A percentile compares a stretch with the other conserved stretches of the same genome.
phyloP scores from a whole-genome alignment of 2,797 vertebrate species.

The Cygnus olor region DNA sequence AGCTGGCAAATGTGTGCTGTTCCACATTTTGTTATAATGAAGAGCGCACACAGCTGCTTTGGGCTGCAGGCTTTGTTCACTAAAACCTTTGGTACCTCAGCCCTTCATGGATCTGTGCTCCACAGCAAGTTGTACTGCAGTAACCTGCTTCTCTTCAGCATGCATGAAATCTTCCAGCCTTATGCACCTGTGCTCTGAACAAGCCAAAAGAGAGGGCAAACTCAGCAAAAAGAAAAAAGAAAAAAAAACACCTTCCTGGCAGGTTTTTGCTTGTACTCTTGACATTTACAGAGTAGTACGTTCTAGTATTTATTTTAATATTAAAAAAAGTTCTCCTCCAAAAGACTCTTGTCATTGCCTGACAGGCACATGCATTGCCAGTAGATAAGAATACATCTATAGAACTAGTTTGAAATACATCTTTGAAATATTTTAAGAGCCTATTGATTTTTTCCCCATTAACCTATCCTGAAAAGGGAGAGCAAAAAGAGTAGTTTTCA shows the following conservation, averaged over 20 bases:
- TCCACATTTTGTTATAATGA: not conserved
- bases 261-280: conserved; percentile 38
- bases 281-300: not conserved
- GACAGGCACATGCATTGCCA: not conserved
- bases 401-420: conserved; percentile 31
- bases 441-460: conserved; percentile 39
- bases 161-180: not conserved
- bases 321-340: not conserved
- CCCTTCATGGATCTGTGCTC: not conserved
- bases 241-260: not conserved
- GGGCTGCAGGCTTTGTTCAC: not conserved
- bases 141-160: not conserved
- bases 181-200: conserved; percentile 46
- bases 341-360: conserved; percentile 6
- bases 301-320: conserved; percentile 46
- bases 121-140: not conserved
- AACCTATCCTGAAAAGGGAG: conserved; percentile 15
- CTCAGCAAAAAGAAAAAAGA: not conserved
- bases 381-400: not conserved
- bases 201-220: not conserved
- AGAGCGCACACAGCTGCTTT: not conserved
- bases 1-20: not conserved
- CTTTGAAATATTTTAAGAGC: conserved; percentile 63
- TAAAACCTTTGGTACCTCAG: not conserved
- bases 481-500: not conserved